Evolutionary conservation across 2,888 invertebrate genomes (phyloP), one percentile per base, ranked within the genome.

Genomic region (Gryllus longicercus): DNA sequence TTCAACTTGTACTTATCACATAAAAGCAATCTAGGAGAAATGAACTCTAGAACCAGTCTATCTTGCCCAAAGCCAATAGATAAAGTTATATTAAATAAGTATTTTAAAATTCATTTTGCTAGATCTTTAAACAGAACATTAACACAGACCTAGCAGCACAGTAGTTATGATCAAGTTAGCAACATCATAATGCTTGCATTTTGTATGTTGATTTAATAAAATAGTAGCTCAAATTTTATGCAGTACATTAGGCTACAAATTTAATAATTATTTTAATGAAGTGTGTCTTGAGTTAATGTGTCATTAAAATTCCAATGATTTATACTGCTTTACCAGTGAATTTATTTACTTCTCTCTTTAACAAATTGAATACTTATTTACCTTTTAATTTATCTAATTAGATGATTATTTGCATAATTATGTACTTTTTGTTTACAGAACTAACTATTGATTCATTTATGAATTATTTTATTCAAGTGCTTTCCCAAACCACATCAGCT

Each of bases 371-470:
- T 14, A 63, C 14, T 63, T 63, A 87, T 8, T 93, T 94, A 85
- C 86, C 92, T 74, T 96, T 21, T 74, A 74, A 74, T 74, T 74
- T 76, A 38, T 38, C 21, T 38, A n/a, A 14, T 21, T 38, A 78
- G 21, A 50, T 63, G n/a, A n/a, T 63, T 76, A 79, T 38, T 74
- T 49, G 74, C 25, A 74, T 79, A 76, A 76, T 50, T 75, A 63
- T 51, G 10, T 23, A 63, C 23, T 74, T 25, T 77, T 76, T 80
- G 80, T 80, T 80, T 50, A 80, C 75, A 51, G 50, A 8, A 51
- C 25, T 76, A 75, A 38, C 51, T 21, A 51, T 79, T 51, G 38
- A 51, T 49, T 74, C 23, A 74, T 77, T 80, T 75, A 63, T 77
- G 51, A n/a, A 78, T 78, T 12, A 79, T 78, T 18, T 63, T 75